Base-by-base conservation (phyloP, 2,888 invertebrate genomes). In the Oscheius sp. region DNA sequence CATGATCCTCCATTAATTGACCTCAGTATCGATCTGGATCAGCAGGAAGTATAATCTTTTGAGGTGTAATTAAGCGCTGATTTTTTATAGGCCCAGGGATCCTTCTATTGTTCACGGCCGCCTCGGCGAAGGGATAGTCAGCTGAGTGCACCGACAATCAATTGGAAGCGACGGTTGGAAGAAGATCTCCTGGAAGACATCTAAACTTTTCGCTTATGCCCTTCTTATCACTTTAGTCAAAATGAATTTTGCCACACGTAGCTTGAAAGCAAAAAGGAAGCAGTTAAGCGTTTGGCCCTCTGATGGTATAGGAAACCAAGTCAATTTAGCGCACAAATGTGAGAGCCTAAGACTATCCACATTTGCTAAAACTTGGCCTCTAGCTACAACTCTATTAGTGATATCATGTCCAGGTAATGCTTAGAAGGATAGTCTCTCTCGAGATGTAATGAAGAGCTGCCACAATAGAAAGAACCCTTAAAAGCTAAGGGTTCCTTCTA, bases 1-100 rank as follows among this genome's bases (percentile, higher is more conserved):
- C 80, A 86, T 51, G 87, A 87, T 71, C 87, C 87, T 9, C 87
- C 87, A 32, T 76, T 87, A 29, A 87, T 87, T 74, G 87, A 87
- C 76, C 68, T 86, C 42, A 85, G 85, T 73, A 83, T 87, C 65
- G 87, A 87, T 74, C 78, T 84, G 60, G 85, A 87, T 74, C 83
- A 84, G 55, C 78, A 78, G 73, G 84, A 85, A 73, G 81, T 81
- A 75, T 42, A 77, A 79, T 81, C 78, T 76, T 70, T 78, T 76
- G 72, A 65, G 51, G 10, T 53, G 57, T 32, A 10, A 11, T 60
- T n/a, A 9, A 60, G 13, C 2, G 53, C 21, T 33, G n/a, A 68
- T 55, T 21, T 21, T 21, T 29, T 55, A 32, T 29, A 72, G 72
- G 72, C 72, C 10, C 74, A 79, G 76, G 80, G 82, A 58, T 82